Evolutionary conservation across 2,888 invertebrate genomes (phyloP), one percentile per base, ranked within the genome.

Genomic region (Troilus luridus): DNA sequence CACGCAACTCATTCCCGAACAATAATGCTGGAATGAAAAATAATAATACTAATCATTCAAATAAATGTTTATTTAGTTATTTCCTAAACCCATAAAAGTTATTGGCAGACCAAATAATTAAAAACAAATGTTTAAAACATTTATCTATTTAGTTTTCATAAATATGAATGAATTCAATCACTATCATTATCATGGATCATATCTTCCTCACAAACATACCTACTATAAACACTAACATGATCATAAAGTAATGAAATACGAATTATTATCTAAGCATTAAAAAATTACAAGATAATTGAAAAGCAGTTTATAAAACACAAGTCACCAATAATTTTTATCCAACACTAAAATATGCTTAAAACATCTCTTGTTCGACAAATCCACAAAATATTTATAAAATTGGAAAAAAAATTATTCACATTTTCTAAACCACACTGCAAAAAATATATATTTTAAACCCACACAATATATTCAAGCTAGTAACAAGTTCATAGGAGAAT

Each of bases 21-120:
- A 98, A 95, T 12, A 98, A 94, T 1, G 98, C 98, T 98, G 94
- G 67, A 95, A 95, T 93, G 0, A 21, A 85, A 58, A 21, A 24
- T 67, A 1, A 27, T 7, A 77, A 27, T 41, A 8, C 17, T 17
- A 67, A 24, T 64, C n/a, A n/a, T n/a, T 24, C 1, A 41, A 41
- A 41, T n/a, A n/a, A n/a, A n/a, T n/a, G n/a, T n/a, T 41, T 41
- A 41, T 41, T 41, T 41, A 5, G 5, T 41, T 41, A 41, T 41
- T 41, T 41, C 41, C 5, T 3, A 41, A 41, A 5, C 41, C 41
- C 41, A 41, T 41, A 41, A 41, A 41, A 41, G 41, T 41, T 5
- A 41, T 41, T 41, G 41, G 5, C 41, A 41, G 41, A 41, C 41
- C 41, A 41, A 41, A 41, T 41, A 41, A 41, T 41, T 41, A 1